A percentile compares a stretch with the other conserved stretches of the same genome.
phyloP scores from a whole-genome alignment of 35 echinoderm and acorn worm species.

The Heliocidaris tuberculata region DNA sequence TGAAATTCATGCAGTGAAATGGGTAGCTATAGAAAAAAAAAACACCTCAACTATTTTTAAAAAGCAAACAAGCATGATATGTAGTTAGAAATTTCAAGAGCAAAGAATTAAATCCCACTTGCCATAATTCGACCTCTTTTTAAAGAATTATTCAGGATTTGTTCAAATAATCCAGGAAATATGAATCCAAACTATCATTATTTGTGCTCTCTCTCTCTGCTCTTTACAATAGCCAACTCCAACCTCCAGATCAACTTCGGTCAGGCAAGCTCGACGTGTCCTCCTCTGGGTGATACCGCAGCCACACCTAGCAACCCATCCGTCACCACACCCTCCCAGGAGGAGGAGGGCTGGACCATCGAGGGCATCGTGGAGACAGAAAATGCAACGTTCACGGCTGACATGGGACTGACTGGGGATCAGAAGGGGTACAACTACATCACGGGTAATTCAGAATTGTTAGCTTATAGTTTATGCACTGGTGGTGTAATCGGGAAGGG shows the following conservation, averaged over 20 bases:
- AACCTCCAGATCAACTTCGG: background rate
- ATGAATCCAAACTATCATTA: background rate
- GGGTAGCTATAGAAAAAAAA: no score
- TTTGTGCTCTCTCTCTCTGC: background rate
- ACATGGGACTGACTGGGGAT: slow-evolving; percentile 69
- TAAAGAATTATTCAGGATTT: no score
- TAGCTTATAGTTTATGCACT: background rate
- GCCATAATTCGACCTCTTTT: no score
- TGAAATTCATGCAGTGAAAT: no score
- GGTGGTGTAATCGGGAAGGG: no score
- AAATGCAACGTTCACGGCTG: slow-evolving; percentile 46
- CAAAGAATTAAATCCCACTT: no score
- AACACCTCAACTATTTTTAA: no score
- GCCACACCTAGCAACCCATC: background rate
- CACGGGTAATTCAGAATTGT: slow-evolving; percentile 56
- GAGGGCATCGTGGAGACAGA: background rate
- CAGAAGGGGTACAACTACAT: slow-evolving; percentile 65
- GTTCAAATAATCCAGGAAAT: no score
- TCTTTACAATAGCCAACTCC: background rate
- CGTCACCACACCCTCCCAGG: background rate
- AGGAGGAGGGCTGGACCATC: background rate
- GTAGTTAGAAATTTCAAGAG: no score
- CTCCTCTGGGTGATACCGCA: background rate
- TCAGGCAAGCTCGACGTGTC: background rate
- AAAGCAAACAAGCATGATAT: no score